Percentiles rank a stretch among this genome's conserved stretches.
phyloP scores from a whole-genome alignment of 2,113 vertebrate genomes.

The Carassius auratus region DNA sequence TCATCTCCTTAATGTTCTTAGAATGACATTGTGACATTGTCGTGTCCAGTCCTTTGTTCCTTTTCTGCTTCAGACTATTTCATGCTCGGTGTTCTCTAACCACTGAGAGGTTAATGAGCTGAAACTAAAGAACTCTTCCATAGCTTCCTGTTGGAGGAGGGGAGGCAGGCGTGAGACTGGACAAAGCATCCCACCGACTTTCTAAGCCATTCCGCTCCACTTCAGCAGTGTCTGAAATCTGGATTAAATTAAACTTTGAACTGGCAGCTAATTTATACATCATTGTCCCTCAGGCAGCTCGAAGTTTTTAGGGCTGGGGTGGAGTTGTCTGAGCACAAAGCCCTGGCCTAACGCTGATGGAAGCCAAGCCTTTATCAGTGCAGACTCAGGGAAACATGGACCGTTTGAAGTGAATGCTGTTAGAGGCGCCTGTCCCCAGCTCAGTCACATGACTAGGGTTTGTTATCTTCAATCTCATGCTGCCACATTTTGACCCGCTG shows the following conservation, averaged over 20 bases:
- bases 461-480: conserved; percentile 12
- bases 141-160: conserved; percentile 48
- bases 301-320: conserved; percentile 12
- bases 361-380: conserved; percentile 40
- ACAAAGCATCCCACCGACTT: conserved; percentile 41
- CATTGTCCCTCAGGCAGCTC: conserved; percentile 19
- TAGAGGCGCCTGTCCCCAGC: not conserved
- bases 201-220: conserved; percentile 14
- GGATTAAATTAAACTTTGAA: conserved; percentile 60
- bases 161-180: conserved; percentile 37
- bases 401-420: conserved; percentile 38
- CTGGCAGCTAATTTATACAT: conserved; percentile 53
- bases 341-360: conserved; percentile 32
- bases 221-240: conserved; percentile 39
- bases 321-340: conserved; percentile 32
- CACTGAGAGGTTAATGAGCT: conserved; percentile 67
- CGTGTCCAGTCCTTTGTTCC: conserved; percentile 57
- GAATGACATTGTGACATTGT: conserved; percentile 57
- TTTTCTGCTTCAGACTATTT: conserved; percentile 49
- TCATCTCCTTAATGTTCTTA: conserved; percentile 60
- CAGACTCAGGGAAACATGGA: conserved; percentile 34
- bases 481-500: conserved; percentile 19
- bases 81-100: conserved; percentile 53
- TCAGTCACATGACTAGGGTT: not conserved
- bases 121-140: conserved; percentile 48